These are phyloP conservation scores for Orussus abietinus DNA, from an alignment of 1,140 invertebrate species.

Conservation along the genomic window DNA sequence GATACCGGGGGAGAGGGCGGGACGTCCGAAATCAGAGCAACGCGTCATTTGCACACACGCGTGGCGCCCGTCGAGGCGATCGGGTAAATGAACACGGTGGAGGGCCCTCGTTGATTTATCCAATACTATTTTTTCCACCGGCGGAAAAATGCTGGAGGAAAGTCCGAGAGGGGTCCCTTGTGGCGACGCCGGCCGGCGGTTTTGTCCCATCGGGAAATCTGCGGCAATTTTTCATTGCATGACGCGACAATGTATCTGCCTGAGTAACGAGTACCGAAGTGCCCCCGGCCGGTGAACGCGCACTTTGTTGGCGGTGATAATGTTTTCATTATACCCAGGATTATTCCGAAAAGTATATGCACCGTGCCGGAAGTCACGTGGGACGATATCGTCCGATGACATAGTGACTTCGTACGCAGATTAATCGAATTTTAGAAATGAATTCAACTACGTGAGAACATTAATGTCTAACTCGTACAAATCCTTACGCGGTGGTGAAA, in stretches of 20 bases:
- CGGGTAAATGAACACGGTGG: slow-evolving; percentile 1
- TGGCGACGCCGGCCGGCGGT: not conserved
- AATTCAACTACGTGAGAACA: no score
- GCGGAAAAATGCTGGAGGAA: no score
- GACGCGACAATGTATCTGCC: not conserved
- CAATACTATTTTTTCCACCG: slow-evolving; percentile 1
- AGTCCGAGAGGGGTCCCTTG: not conserved
- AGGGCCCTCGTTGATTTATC: not conserved
- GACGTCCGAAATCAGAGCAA: no score
- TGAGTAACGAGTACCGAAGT: slow-evolving; percentile 1
- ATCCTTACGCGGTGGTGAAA: no score
- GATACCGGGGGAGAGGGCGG: no score
- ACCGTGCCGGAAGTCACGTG: not conserved
- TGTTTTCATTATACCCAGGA: not conserved
- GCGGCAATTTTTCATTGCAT: not conserved
- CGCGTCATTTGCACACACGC: not conserved
- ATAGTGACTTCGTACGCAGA: no score
- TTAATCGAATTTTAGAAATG: no score
- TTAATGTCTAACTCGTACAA: no score
- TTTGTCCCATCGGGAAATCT: not conserved
- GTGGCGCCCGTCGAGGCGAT: not conserved
- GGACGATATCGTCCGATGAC: not conserved
- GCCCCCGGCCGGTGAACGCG: not conserved
- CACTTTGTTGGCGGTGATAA: not conserved
- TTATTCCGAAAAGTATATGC: no score